Percentiles rank a stretch among this genome's conserved stretches.
phyloP scores from a whole-genome alignment of 2,113 vertebrate genomes.

The Platysternon megacephalum region DNA sequence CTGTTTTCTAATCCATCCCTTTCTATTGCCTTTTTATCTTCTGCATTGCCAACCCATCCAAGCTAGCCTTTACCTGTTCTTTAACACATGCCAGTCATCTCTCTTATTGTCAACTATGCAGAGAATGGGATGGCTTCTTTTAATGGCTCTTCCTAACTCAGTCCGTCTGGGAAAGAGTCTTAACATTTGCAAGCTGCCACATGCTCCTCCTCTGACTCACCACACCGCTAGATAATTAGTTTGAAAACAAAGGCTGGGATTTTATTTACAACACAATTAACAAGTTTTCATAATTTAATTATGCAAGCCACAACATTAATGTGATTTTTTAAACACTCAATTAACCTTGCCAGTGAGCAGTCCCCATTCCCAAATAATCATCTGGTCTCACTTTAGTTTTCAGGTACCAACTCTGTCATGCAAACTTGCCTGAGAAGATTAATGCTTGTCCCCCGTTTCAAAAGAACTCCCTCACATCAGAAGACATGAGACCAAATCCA shows the following conservation, averaged over 20 bases:
- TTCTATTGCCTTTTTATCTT: not conserved
- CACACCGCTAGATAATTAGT: not conserved
- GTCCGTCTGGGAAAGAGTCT: not conserved
- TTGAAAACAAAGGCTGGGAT: not conserved
- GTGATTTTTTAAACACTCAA: not conserved
- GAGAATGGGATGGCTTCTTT: not conserved
- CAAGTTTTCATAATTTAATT: constrained; percentile 11
- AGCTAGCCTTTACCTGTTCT: not conserved
- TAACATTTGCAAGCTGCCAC: not conserved
- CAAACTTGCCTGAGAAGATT: not conserved
- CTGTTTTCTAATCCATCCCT: not conserved
- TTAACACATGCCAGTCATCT: not conserved
- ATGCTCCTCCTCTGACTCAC: not conserved
- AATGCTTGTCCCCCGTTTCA: not conserved
- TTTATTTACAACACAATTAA: not conserved
- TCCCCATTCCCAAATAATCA: not conserved
- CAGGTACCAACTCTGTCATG: fast-evolving
- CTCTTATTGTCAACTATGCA: not conserved
- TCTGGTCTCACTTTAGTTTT: not conserved
- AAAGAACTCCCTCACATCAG: not conserved
- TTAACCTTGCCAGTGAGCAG: not conserved
- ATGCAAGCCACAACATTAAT: not conserved
- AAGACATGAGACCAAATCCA: not conserved
- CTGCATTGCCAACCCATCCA: not conserved
- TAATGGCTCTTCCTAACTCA: not conserved